Percentiles rank a stretch among this genome's conserved stretches.
phyloP scores from a whole-genome alignment of 2,113 vertebrate species.

The Trematomus loennbergii region DNA sequence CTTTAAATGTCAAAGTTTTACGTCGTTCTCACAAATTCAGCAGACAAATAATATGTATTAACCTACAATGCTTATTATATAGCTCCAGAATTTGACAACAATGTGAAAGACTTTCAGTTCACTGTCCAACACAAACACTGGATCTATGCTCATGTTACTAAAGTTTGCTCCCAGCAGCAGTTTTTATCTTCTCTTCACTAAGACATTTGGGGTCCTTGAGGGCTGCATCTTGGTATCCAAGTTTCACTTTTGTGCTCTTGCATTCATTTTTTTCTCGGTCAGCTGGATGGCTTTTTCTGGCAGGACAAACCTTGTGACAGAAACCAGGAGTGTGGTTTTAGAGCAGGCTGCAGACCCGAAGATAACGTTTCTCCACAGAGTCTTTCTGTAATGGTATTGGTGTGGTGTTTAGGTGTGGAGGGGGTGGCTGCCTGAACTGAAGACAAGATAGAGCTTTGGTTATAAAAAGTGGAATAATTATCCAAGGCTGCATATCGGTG shows the following conservation, averaged over 20 bases:
- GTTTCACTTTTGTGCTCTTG: background rate
- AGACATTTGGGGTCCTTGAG: slow-evolving; percentile 30
- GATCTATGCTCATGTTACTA: slow-evolving; percentile 7
- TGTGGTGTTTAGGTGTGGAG: background rate
- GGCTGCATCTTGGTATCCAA: background rate
- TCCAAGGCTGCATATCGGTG: background rate
- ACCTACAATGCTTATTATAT: too few species aligned
- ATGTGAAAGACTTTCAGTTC: too few species aligned
- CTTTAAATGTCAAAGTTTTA: too few species aligned
- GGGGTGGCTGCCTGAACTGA: background rate
- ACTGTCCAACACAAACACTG: background rate
- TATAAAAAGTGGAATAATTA: background rate
- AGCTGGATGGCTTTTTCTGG: slow-evolving; percentile 34
- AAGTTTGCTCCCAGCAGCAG: slow-evolving; percentile 23
- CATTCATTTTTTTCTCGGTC: slow-evolving; percentile 8
- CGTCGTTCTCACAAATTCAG: too few species aligned
- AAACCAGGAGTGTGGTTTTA: slow-evolving; percentile 27
- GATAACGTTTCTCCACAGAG: background rate
- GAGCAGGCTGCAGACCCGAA: background rate
- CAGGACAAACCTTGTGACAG: slow-evolving; percentile 44
- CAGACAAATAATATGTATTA: too few species aligned
- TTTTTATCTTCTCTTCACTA: slow-evolving; percentile 8
- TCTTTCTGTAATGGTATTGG: background rate
- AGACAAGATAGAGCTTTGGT: background rate
- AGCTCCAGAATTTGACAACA: too few species aligned